Conservation (phyloP, 2,888 invertebrate genomes). For the Pandemis corylana region DNA sequence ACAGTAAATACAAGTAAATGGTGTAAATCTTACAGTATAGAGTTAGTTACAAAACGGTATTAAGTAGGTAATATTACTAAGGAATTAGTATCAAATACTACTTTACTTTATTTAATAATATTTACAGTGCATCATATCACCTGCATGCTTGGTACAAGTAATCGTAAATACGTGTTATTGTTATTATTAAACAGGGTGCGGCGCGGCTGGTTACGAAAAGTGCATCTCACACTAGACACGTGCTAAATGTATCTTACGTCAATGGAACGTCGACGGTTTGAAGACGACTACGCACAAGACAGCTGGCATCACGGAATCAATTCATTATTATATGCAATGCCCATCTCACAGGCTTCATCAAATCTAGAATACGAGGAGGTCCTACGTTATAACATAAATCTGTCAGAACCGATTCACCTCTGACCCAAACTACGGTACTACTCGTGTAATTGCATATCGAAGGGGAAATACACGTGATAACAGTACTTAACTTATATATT, state of each 20-base stretch:
- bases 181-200: not conserved
- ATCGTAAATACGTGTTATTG: not conserved
- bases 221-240: conserved; percentile 20
- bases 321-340: conserved; percentile 47
- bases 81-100: conserved; percentile 22
- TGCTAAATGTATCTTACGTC: conserved; percentile 26
- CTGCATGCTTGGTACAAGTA: conserved; percentile 11
- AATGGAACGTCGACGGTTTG: not conserved
- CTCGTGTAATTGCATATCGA: not conserved
- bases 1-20: conserved; percentile 15
- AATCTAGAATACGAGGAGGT: conserved; percentile 61
- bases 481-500: not conserved
- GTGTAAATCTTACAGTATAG: conserved; percentile 11
- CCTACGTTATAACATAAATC: not conserved
- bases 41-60: conserved; percentile 35
- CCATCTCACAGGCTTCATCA: conserved; percentile 65
- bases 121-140: conserved; percentile 31
- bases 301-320: conserved; percentile 11
- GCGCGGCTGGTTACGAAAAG: not conserved
- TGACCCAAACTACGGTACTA: not conserved
- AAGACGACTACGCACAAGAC: conserved; percentile 14
- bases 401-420: not conserved
- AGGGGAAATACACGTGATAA: not conserved
- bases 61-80: conserved; percentile 9
- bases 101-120: conserved; percentile 7